These are phyloP conservation scores for Psittacula cyanocephala DNA, from an alignment of 2,113 vertebrate genomes.

Conservation along the genomic window DNA sequence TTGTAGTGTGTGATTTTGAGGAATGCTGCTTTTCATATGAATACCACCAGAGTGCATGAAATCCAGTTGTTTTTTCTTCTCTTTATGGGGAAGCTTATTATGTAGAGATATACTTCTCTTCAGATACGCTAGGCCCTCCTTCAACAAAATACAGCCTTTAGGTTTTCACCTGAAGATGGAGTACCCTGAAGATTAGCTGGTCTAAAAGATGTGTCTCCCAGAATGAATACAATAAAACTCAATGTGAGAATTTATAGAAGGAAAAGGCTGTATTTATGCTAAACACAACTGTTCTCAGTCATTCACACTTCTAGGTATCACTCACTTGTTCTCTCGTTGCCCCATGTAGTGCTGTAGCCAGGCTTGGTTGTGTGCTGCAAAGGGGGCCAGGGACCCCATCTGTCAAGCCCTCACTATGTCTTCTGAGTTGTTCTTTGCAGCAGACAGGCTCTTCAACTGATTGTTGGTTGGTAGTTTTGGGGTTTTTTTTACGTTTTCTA, in stretches of 20 bases:
- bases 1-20: neutral
- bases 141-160: neutral
- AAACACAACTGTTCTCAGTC: neutral
- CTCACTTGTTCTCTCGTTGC: accelerated
- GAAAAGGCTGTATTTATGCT: neutral
- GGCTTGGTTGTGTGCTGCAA: neutral
- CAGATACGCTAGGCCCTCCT: neutral
- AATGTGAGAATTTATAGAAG: neutral
- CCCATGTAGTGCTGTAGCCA: neutral
- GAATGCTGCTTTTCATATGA: neutral
- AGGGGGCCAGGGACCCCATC: neutral
- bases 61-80: neutral
- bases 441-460: neutral
- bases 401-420: neutral
- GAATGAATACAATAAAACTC: neutral
- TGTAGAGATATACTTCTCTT: neutral
- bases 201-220: neutral
- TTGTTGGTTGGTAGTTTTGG: neutral
- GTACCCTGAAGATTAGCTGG: neutral
- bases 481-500: neutral
- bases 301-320: neutral
- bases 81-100: neutral
- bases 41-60: neutral
- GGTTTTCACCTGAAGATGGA: neutral
- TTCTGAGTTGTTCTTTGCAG: neutral